Evolutionary conservation across 2,797 vertebrate genomes (phyloP), one percentile per base, ranked within the genome.

Genomic region (Microctenopoma steveboyesi): DNA sequence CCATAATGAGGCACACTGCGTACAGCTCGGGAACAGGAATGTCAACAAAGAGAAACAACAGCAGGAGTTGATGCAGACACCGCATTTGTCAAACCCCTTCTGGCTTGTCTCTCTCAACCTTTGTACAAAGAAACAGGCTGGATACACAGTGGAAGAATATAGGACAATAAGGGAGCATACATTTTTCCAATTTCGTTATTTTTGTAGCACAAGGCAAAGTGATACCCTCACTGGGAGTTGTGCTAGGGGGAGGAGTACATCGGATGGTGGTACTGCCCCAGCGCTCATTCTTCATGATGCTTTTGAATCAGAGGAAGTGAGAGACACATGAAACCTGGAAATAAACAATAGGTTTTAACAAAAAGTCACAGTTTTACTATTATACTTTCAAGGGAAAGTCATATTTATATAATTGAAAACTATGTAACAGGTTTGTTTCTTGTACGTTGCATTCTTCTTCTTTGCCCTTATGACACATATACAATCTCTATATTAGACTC

Each of bases 141-240:
- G 43, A 48, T 30, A 42, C 56, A 42, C 12, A 5, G n/a, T 8
- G 14, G 71, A 55, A 66, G 53, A 64, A 61, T 46, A 28, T 4
- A 42, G 78, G 69, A 76, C 69, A 64, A 74, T 78, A 69, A 69
- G 68, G 30, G 58, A 78, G 62, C 72, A 68, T 50, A 76, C 55
- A 64, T 69, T 74, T 14, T 63, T 59, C 62, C 53, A n/a, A n/a
- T 77, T 74, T 57, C 67, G 83, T 89, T 91, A 86, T 89, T 90
- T 90, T 74, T 82, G 72, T 76, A 81, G 60, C 76, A 55, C n/a
- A 11, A 74, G 69, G 81, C 5, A 42, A 88, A 64, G 66, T 30
- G 83, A 90, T 88, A 89, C 67, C 65, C 85, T 86, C 86, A 25
- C 47, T 72, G 87, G 87, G 81, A 88, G 64, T 14, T 4, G 13